Conservation (phyloP, 1,140 invertebrate genomes). For the Drosophila kurseongensis region DNA sequence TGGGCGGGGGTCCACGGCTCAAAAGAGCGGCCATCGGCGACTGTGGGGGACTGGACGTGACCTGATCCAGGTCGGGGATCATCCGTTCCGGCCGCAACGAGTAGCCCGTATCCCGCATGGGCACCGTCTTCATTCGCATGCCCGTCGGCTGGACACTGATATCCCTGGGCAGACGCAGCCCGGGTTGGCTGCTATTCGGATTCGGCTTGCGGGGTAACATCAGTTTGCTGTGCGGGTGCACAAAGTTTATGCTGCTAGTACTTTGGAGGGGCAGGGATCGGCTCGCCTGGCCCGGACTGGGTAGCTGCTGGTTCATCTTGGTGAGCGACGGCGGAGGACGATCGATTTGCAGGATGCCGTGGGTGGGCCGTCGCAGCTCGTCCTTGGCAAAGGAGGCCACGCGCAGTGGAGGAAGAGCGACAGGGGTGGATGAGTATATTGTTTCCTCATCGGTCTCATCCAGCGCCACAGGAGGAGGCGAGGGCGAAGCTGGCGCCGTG, state of each 20-base stretch:
- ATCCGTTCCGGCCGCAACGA: conserved; percentile 67
- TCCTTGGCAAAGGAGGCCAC: conserved; percentile 56
- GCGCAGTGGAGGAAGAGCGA: conserved; percentile 53
- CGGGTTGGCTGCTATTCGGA: conserved; percentile 2
- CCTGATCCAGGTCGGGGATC: conserved; percentile 65
- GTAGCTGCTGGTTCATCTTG: conserved; percentile 11
- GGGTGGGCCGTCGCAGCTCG: conserved; percentile 31
- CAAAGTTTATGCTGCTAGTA: conserved; percentile 67
- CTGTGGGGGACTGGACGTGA: conserved; percentile 58
- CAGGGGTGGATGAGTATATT: conserved; percentile 7
- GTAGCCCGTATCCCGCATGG: conserved; percentile 68
- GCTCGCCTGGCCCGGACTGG: conserved; percentile 12
- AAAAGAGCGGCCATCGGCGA: conserved; percentile 39
- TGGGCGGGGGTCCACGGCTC: conserved; percentile 39
- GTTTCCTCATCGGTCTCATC: conserved; percentile 11
- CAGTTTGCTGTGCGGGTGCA: conserved; percentile 63
- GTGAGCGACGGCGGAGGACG: conserved; percentile 42
- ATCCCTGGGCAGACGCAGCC: conserved; percentile 53
- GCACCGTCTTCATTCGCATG: conserved; percentile 62
- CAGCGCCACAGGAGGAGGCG: conserved; percentile 33
- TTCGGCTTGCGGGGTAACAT: conserved; percentile 65
- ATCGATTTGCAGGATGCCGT: conserved; percentile 59
- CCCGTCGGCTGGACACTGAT: conserved; percentile 52
- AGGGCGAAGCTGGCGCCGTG: conserved; percentile 67
- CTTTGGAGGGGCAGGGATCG: conserved; percentile 54